A percentile compares a stretch with the other conserved stretches of the same genome.
Evolutionary conservation across 2,888 invertebrate species (phyloP).

Genomic region (Caenorhabditis panamensis): DNA sequence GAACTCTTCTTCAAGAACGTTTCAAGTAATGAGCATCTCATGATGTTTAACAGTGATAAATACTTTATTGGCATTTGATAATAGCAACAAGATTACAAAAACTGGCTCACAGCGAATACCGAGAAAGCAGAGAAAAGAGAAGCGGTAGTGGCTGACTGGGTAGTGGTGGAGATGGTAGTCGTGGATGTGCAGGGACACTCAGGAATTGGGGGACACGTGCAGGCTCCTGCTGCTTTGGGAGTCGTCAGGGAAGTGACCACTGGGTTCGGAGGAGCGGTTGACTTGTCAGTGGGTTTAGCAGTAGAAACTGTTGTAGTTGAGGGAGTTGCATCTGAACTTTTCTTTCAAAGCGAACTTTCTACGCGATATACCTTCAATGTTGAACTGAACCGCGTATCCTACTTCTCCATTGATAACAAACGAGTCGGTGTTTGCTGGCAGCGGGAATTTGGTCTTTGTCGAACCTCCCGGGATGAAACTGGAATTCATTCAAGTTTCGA

Average conservation of each 20-base stretch:
- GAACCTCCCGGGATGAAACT: not conserved
- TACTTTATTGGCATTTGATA: not conserved
- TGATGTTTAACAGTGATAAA: conserved; percentile 2
- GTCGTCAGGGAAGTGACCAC: too few relatives aligned
- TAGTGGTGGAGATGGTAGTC: not conserved
- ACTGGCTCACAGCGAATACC: not conserved
- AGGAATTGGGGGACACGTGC: not conserved
- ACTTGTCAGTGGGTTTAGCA: too few relatives aligned
- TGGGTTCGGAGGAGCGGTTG: too few relatives aligned
- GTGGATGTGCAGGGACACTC: not conserved
- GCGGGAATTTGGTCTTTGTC: not conserved
- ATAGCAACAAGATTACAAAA: conserved; percentile 6
- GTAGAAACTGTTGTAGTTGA: too few relatives aligned
- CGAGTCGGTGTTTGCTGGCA: not conserved
- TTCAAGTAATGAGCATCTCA: conserved; percentile 30
- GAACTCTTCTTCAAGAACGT: conserved; percentile 22
- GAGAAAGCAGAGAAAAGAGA: not conserved
- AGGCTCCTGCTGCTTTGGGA: not conserved
- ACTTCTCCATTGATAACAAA: not conserved
- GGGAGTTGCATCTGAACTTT: too few relatives aligned
- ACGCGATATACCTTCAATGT: conserved; percentile 13
- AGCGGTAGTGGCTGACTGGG: conserved; percentile 1
- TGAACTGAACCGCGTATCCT: conserved; percentile 26
- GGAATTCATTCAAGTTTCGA: conserved; percentile 3
- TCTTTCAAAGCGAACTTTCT: too few relatives aligned